Percentiles rank a stretch among this genome's conserved stretches.
Evolutionary conservation across 1,140 invertebrate genomes (phyloP).

Genomic region (Cherax quadricarinatus): DNA sequence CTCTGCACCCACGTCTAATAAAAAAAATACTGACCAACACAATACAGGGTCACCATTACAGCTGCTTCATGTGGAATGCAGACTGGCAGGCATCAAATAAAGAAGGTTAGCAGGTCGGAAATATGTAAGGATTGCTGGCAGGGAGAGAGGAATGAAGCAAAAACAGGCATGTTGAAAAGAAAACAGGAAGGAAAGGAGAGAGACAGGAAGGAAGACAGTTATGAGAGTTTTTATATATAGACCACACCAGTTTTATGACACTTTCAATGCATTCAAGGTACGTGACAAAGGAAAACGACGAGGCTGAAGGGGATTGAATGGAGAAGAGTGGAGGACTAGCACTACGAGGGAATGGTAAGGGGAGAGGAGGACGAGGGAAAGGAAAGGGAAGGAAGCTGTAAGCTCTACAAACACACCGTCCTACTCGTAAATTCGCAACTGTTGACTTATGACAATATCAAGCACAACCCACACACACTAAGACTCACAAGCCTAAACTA

Average conservation of each 20-base stretch:
- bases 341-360: background rate
- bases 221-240: background rate
- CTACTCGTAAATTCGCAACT: background rate
- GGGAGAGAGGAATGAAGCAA: background rate
- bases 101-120: too few species aligned
- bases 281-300: background rate
- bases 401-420: background rate
- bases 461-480: too few species aligned
- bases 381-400: background rate
- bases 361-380: background rate
- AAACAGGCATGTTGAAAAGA: background rate
- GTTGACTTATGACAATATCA: too few species aligned
- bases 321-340: background rate
- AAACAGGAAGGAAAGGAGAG: background rate
- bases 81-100: too few species aligned
- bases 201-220: background rate
- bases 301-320: background rate
- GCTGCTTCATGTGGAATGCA: too few species aligned
- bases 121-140: too few species aligned
- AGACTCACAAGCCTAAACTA: too few species aligned
- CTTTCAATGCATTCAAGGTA: background rate
- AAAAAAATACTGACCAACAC: too few species aligned
- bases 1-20: too few species aligned
- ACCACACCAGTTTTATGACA: background rate
- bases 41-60: too few species aligned